Conservation (phyloP, 1,140 invertebrate species). For the Lucilia cuprina region DNA sequence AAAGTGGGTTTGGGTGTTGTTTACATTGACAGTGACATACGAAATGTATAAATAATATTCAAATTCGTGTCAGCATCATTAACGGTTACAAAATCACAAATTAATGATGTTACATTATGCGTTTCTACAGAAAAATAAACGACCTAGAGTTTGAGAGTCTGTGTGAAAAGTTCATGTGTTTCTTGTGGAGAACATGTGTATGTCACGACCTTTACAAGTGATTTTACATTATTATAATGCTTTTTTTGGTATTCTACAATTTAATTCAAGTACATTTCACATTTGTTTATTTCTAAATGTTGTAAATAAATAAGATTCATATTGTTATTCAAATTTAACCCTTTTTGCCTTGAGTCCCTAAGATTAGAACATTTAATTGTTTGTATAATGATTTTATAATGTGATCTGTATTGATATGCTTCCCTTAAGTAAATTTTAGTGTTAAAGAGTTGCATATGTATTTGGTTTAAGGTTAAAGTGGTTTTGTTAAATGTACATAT, state of each 20-base stretch:
- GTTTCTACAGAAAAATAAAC: neutral
- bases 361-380: neutral
- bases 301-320: neutral
- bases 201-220: conserved; percentile 25
- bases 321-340: neutral
- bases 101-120: neutral
- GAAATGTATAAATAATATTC: conserved; percentile 4
- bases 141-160: neutral
- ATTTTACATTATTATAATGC: neutral
- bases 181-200: neutral
- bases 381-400: conserved; percentile 7
- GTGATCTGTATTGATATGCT: neutral
- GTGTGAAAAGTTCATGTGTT: neutral
- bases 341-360: neutral
- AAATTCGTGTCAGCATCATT: conserved; percentile 29
- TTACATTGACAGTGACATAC: conserved; percentile 16
- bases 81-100: conserved; percentile 5
- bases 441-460: neutral
- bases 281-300: neutral
- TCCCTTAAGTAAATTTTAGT: neutral
- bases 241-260: neutral
- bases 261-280: neutral
- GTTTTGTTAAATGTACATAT: neutral
- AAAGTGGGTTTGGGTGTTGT: neutral
- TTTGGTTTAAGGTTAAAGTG: neutral